Conservation (phyloP, 2,888 invertebrate genomes). For the Cantharis nigra region DNA sequence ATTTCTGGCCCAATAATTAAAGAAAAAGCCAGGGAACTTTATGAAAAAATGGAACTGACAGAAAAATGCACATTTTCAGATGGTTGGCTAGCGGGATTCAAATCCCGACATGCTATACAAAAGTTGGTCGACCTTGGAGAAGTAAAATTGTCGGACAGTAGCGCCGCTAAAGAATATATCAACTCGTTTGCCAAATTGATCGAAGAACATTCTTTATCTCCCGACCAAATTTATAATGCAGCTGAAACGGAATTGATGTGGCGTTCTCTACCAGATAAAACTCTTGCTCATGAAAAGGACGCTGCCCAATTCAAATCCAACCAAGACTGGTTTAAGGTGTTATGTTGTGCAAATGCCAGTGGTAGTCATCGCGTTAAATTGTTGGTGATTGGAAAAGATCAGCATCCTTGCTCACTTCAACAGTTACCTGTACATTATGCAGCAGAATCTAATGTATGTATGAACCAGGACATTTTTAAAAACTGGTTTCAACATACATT, state of each 20-base stretch:
- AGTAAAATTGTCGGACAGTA: conserved; percentile 1
- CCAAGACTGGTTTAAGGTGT: conserved; percentile 13
- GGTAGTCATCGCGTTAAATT: conserved; percentile 14
- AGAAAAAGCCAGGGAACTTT: not conserved
- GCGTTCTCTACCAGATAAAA: conserved; percentile 8
- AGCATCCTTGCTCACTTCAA: not conserved
- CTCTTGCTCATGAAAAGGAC: conserved; percentile 7
- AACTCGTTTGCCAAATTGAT: not conserved
- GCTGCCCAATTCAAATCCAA: not conserved
- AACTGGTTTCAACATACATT: conserved; percentile 16
- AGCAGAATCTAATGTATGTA: conserved; percentile 4
- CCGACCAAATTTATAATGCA: conserved; percentile 12
- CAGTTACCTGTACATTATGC: conserved; percentile 20
- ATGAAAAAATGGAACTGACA: not conserved
- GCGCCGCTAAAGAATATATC: not conserved
- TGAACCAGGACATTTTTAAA: not conserved
- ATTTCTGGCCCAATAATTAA: not conserved
- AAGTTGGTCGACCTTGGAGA: conserved; percentile 3
- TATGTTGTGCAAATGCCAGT: conserved; percentile 13
- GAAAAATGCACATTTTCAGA: conserved; percentile 7
- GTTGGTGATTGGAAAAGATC: conserved; percentile 11
- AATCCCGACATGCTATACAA: conserved; percentile 8
- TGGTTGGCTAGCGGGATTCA: conserved; percentile 10
- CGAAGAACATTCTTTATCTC: not conserved
- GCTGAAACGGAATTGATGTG: conserved; percentile 13